Percentiles rank a stretch among this genome's conserved stretches.
Evolutionary conservation across 2,113 vertebrate genomes (phyloP).

Genomic region (Coracopsis vasa): DNA sequence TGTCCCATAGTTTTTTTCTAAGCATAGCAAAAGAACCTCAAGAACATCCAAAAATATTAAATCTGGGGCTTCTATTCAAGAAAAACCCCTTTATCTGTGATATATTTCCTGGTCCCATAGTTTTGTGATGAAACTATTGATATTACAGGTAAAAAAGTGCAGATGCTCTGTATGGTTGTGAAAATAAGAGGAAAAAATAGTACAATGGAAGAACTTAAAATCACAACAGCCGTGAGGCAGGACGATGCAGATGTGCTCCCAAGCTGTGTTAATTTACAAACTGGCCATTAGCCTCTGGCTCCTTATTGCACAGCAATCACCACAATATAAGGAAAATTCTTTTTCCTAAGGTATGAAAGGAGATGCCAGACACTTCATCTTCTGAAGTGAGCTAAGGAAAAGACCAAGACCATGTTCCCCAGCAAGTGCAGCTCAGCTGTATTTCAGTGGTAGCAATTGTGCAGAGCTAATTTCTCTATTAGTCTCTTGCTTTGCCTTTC

Average conservation of each 20-base stretch:
- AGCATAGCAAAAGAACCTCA: background rate
- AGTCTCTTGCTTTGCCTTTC: background rate
- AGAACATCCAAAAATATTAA: background rate
- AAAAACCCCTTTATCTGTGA: background rate
- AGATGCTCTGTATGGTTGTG: background rate
- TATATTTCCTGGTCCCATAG: background rate
- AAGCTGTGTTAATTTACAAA: background rate
- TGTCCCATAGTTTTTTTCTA: background rate
- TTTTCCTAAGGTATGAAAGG: background rate
- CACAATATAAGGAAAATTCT: background rate
- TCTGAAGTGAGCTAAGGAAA: background rate
- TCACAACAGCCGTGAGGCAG: background rate
- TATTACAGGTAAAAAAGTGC: background rate
- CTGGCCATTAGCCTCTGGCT: background rate
- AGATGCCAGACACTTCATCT: background rate
- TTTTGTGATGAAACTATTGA: background rate
- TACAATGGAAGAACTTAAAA: background rate
- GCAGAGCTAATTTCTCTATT: background rate
- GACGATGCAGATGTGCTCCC: background rate
- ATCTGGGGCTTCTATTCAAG: background rate
- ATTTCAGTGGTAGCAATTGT: fast-evolving
- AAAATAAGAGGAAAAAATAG: background rate
- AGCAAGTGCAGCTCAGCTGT: background rate
- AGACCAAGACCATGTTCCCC: fast-evolving
- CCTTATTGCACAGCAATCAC: background rate